These are phyloP conservation scores for Lepas anatifera DNA, from an alignment of 2,888 invertebrate genomes.

Conservation along the genomic window DNA sequence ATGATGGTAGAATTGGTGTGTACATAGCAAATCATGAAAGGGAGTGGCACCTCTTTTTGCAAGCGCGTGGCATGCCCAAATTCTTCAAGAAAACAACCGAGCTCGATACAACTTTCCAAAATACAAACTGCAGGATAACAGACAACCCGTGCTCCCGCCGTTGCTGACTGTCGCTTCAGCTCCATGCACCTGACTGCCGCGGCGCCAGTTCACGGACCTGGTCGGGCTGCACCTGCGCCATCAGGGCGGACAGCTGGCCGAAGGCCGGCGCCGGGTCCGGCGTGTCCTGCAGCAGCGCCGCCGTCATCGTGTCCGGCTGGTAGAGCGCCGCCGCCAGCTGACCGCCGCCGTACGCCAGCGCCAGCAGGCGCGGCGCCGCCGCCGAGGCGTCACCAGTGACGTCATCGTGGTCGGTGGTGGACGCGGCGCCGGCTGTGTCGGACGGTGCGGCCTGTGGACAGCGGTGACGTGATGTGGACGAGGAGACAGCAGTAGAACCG, in stretches of 20 bases:
- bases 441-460: background rate
- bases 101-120: no score
- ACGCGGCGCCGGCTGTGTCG: background rate
- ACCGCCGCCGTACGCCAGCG: constrained; percentile 8
- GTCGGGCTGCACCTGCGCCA: constrained; percentile 6
- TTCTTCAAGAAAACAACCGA: no score
- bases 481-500: no score
- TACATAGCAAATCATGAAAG: no score
- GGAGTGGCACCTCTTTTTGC: no score
- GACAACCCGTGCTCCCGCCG: no score
- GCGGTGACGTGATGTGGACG: no score
- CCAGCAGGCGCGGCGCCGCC: background rate
- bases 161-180: no score
- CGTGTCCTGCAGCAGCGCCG: background rate
- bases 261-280: background rate
- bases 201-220: background rate
- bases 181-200: background rate
- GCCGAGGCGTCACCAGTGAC: no score
- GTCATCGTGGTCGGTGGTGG: background rate
- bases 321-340: background rate
- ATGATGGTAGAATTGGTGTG: no score
- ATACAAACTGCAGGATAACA: no score
- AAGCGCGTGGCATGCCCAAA: no score
- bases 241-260: background rate
- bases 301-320: constrained; percentile 6